phyloP scores from a whole-genome alignment of 2,888 invertebrate species.

The Heliconius cydno region DNA sequence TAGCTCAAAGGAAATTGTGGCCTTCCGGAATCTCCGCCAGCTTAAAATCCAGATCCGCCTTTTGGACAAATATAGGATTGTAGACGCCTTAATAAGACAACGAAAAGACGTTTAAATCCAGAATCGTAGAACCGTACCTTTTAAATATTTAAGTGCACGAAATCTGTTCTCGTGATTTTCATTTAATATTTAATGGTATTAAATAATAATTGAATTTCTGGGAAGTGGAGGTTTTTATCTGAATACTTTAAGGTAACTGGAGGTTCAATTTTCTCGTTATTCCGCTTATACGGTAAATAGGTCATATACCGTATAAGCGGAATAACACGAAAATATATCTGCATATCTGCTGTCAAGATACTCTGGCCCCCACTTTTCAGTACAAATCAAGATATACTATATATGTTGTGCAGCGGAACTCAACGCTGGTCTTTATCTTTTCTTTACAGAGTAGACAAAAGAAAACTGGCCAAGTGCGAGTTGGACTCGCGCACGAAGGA shows the following conservation, averaged over 20 bases:
- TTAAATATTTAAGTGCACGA: slow-evolving; percentile 43
- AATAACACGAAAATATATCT: no score
- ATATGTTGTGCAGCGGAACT: no score
- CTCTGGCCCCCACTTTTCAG: no score
- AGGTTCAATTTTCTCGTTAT: neutral
- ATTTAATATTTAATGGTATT: slow-evolving; percentile 15
- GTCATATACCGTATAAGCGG: no score
- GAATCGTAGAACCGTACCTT: slow-evolving; percentile 33
- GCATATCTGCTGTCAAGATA: no score
- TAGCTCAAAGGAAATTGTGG: slow-evolving; percentile 34
- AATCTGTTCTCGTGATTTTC: slow-evolving; percentile 32
- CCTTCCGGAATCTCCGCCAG: slow-evolving; percentile 35
- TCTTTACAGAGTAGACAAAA: no score
- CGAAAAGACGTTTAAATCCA: slow-evolving; percentile 46
- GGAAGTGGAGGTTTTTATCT: no score
- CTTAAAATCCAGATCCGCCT: slow-evolving; percentile 43
- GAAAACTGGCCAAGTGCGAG: no score
- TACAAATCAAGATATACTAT: no score
- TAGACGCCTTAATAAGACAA: slow-evolving; percentile 48
- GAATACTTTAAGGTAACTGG: neutral
- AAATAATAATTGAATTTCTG: neutral
- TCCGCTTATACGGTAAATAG: no score
- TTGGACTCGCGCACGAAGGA: no score
- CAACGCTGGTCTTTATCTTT: no score
- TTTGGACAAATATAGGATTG: slow-evolving; percentile 51